Percentiles rank a stretch among this genome's conserved stretches.
Conservation (phyloP, 2,113 vertebrate species). For the Lathamus discolor region DNA sequence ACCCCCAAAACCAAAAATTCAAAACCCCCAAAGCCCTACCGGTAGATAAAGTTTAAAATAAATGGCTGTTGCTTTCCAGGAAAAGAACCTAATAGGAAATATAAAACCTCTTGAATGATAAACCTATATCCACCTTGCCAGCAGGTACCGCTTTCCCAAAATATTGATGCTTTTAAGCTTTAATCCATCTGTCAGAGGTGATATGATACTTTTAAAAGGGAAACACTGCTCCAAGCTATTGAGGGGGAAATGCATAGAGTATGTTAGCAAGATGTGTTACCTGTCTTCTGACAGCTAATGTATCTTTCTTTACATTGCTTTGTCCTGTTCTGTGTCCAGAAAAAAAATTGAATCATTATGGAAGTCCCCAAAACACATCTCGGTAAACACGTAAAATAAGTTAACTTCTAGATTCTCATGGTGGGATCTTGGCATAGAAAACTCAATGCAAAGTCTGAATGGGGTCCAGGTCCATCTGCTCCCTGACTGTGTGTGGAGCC, state of each 20-base stretch:
- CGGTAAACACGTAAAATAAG: constrained; percentile 37
- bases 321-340: constrained; percentile 48
- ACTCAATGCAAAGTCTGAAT: not conserved
- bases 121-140: not conserved
- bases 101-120: constrained; percentile 50
- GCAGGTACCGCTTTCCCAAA: constrained; percentile 51
- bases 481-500: not conserved
- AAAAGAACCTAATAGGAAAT: constrained; percentile 29
- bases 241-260: constrained; percentile 3
- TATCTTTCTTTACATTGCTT: constrained; percentile 48
- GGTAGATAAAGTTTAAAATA: constrained; percentile 36
- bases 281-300: constrained; percentile 53
- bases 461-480: not conserved
- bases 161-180: constrained; percentile 55
- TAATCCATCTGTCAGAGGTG: constrained; percentile 63
- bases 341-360: constrained; percentile 61
- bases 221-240: constrained; percentile 37
- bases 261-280: constrained; percentile 64
- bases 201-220: constrained; percentile 56
- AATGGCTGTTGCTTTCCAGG: constrained; percentile 1
- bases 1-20: too few species aligned
- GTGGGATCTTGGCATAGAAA: not conserved
- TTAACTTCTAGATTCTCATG: not conserved
- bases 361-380: constrained; percentile 39
- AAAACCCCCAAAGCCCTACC: not conserved